Evolutionary conservation across 2,113 vertebrate species (phyloP), one percentile per base, ranked within the genome.

Genomic region (Otus sunia): DNA sequence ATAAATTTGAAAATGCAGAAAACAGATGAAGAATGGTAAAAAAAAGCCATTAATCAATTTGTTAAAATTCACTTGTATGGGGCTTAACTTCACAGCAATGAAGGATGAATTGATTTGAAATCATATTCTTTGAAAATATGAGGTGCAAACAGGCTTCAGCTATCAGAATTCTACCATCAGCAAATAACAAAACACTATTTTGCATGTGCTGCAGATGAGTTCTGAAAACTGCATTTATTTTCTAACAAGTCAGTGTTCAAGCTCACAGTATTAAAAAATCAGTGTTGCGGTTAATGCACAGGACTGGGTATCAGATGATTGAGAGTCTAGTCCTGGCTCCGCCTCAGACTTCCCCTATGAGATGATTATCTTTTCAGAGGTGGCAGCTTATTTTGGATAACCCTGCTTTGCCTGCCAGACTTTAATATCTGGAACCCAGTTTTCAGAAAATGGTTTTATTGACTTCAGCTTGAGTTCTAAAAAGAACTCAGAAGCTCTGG

Each of bases 321-420:
- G 41, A 77, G 73, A 67, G 71, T 84, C 68, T 43, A 58, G 15
- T 59, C 41, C 77, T 79, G 59, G 41, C 36, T 89, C 56, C 50
- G 14, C 41, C 76, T 81, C n/a, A 52, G 80, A 68, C 39, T 74
- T 84, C 45, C 58, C 55, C 55, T 82, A 5, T 58, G 62, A 79
- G 62, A 64, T 58, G 64, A 86, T 88, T 91, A 50, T 58, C 49
- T 67, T 92, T 81, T 59, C 80, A 92, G 73, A 89, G 64, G 3
- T 74, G 68, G 32, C 66, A 74, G 84, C 84, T 91, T 75, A 94
- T 84, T 91, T 87, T 84, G 76, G 79, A 88, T 50, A 94, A 83
- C 60, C 55, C 75, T 71, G 37, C 60, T 91, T n/a, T 94, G 45
- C 41, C 59, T 74, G 63, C 29, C 73, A 83, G 76, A 67, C 80